phyloP scores from a whole-genome alignment of 2,888 invertebrate species.

The Crioceris asparagi region DNA sequence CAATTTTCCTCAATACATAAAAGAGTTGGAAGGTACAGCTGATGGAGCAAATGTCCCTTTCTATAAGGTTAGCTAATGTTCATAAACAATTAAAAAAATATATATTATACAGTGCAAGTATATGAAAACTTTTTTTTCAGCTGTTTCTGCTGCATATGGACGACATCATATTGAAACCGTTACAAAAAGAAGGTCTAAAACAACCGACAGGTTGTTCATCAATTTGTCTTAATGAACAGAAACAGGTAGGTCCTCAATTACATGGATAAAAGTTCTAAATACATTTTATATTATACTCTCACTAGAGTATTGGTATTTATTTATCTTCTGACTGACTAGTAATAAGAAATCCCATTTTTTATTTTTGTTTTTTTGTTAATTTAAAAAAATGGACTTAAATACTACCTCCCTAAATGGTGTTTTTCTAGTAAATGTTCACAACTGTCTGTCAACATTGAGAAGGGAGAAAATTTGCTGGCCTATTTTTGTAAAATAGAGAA shows the following conservation, averaged over 20 bases:
- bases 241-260: constrained; percentile 24
- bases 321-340: too few relatives aligned
- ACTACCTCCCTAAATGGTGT: too few relatives aligned
- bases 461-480: too few relatives aligned
- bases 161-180: constrained; percentile 56
- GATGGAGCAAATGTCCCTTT: constrained; percentile 78
- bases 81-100: constrained; percentile 3
- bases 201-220: constrained; percentile 67
- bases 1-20: constrained; percentile 71
- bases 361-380: too few relatives aligned
- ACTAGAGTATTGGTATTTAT: too few relatives aligned
- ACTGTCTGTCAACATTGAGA: too few relatives aligned
- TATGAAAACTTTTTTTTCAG: constrained; percentile 40
- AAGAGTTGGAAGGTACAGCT: constrained; percentile 75
- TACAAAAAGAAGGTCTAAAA: constrained; percentile 40
- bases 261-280: too few relatives aligned
- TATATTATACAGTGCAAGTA: constrained; percentile 1
- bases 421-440: too few relatives aligned
- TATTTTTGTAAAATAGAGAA: too few relatives aligned
- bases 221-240: constrained; percentile 51
- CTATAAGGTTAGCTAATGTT: constrained; percentile 54
- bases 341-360: too few relatives aligned
- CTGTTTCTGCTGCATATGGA: constrained; percentile 78
- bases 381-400: too few relatives aligned
- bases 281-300: too few relatives aligned